Evolutionary conservation across 2,113 vertebrate species (phyloP).

Genomic region (Calyptommatus sinebrachiatus): DNA sequence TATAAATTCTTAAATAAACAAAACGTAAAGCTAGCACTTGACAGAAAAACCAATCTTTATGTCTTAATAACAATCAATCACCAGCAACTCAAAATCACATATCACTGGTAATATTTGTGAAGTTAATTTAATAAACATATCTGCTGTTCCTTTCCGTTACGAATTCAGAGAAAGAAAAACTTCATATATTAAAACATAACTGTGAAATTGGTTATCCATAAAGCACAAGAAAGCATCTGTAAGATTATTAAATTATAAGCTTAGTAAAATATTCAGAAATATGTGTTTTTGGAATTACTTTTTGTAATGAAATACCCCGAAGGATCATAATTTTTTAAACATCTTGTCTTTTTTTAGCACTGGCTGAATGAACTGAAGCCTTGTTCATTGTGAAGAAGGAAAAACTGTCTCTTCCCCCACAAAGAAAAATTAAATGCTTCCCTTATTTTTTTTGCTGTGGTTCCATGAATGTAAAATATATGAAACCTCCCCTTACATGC

Average conservation of each 20-base stretch:
- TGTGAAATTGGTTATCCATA: conserved; percentile 3
- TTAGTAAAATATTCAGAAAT: background rate
- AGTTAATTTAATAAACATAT: background rate
- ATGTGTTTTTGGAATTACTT: background rate
- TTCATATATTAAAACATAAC: background rate
- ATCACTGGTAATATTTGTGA: background rate
- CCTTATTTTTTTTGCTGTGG: no score
- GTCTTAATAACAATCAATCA: conserved; percentile 10
- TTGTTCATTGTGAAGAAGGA: no score
- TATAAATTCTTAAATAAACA: no score
- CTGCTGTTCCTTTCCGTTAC: background rate
- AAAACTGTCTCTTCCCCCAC: no score
- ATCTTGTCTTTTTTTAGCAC: no score
- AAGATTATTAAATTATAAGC: background rate
- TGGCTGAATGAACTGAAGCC: no score
- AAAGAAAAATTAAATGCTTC: no score
- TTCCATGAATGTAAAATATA: no score
- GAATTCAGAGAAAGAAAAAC: background rate
- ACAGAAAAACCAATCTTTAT: background rate
- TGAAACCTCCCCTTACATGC: no score
- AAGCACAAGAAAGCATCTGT: background rate
- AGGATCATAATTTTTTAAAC: no score
- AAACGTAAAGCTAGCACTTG: background rate
- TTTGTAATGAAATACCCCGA: no score
- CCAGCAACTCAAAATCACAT: background rate